A percentile compares a stretch with the other conserved stretches of the same genome.
These are phyloP conservation scores for Schizothorax lantsangensis DNA, from an alignment of 2,797 vertebrate genomes.

Conservation along the genomic window DNA sequence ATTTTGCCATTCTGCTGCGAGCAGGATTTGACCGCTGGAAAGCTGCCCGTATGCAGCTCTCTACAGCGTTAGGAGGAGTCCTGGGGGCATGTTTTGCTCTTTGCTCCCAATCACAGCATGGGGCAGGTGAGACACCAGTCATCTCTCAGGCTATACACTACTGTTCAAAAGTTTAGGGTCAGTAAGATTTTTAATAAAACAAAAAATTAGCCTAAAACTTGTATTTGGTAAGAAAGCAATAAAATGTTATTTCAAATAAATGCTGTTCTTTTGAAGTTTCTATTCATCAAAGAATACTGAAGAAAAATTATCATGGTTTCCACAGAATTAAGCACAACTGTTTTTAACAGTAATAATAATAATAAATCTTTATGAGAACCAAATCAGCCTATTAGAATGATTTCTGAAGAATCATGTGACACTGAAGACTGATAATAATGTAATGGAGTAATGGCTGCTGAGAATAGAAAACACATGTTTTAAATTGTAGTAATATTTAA, in stretches of 20 bases:
- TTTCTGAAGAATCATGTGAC: not conserved
- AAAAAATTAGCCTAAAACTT: no score
- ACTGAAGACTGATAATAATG: not conserved
- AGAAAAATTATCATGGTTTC: not conserved
- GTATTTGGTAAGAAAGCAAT: not conserved
- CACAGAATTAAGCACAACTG: not conserved
- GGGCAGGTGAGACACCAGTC: conserved; percentile 81
- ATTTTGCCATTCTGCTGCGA: conserved; percentile 96
- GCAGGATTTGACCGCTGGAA: conserved; percentile 99
- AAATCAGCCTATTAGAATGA: not conserved
- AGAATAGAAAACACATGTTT: not conserved
- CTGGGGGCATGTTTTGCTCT: conserved; percentile 92
- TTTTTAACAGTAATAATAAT: not conserved
- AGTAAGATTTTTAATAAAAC: not conserved
- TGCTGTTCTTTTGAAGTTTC: not conserved
- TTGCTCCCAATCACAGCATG: conserved; percentile 90
- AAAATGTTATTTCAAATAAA: not conserved
- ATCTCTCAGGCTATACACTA: not conserved
- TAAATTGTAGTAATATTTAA: not conserved
- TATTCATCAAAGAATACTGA: not conserved
- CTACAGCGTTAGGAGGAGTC: conserved; percentile 90
- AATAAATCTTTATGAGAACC: not conserved
- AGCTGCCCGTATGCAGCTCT: conserved; percentile 95
- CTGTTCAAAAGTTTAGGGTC: not conserved
- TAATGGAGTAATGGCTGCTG: no score